These are phyloP conservation scores for Pristionchus entomophagus DNA, from an alignment of 2,888 invertebrate genomes.

Conservation along the genomic window DNA sequence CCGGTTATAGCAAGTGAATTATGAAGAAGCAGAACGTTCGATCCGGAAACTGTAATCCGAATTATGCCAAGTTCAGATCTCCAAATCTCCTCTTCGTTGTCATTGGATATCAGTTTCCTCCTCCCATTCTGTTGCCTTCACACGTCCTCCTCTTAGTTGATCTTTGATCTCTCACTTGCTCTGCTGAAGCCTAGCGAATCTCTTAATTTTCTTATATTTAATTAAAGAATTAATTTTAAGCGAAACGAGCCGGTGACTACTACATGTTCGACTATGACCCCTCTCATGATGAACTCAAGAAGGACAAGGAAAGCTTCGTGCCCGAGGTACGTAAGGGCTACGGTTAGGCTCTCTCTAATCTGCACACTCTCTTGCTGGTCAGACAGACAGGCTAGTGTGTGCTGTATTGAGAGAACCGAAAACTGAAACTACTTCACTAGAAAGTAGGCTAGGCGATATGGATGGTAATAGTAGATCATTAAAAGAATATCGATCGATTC, in stretches of 20 bases:
- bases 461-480: background rate
- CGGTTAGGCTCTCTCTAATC: too few relatives aligned
- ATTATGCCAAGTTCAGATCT: background rate
- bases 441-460: too few relatives aligned
- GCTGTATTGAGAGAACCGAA: too few relatives aligned
- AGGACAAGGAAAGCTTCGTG: constrained; percentile 70
- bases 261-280: constrained; percentile 95
- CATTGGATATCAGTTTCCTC: background rate
- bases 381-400: too few relatives aligned
- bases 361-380: too few relatives aligned
- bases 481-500: too few relatives aligned
- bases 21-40: too few relatives aligned
- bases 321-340: constrained; percentile 74
- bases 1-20: too few relatives aligned
- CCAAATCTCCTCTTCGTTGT: background rate
- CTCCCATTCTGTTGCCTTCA: constrained; percentile 42
- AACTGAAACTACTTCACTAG: too few relatives aligned
- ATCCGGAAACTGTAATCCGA: too few relatives aligned
- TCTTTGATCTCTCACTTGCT: constrained; percentile 44
- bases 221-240: constrained; percentile 80
- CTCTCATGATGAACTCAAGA: constrained; percentile 66
- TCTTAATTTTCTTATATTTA: background rate
- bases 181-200: background rate
- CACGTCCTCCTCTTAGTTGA: constrained; percentile 36
- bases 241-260: constrained; percentile 97